phyloP scores from a whole-genome alignment of 2,113 vertebrate species.

The Neotoma lepida region DNA sequence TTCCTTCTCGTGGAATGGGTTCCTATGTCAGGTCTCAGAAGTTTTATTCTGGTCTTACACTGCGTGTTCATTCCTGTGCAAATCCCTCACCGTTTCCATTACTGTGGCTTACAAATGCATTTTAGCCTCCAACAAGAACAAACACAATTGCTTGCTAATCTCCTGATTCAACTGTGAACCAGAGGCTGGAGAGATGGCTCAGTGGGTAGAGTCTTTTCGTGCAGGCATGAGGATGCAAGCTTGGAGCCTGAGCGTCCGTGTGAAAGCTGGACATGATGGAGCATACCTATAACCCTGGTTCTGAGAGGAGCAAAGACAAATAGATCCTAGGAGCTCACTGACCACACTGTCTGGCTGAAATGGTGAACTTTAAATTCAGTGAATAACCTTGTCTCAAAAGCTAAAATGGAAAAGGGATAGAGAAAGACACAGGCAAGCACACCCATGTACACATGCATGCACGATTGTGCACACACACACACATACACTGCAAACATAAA shows the following conservation, averaged over 20 bases:
- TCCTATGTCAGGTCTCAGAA: neutral
- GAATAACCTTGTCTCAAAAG: neutral
- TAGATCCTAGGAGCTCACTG: neutral
- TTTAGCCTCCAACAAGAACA: neutral
- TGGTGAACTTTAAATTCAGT: neutral
- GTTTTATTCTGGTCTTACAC: neutral
- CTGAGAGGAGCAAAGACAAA: neutral
- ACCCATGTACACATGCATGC: neutral
- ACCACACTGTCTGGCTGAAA: neutral
- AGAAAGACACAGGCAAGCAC: too few species aligned
- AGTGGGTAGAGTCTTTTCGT: neutral
- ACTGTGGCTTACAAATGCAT: neutral
- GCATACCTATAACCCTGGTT: neutral
- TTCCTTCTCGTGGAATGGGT: neutral
- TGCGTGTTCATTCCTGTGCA: neutral
- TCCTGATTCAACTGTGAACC: neutral
- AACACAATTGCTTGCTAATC: neutral
- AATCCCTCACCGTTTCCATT: neutral
- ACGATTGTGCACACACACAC: too few species aligned
- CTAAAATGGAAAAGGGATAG: neutral
- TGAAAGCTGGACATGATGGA: neutral
- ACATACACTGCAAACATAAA: neutral
- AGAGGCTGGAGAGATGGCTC: neutral
- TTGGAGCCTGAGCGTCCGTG: too few species aligned
- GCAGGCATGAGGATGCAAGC: neutral